phyloP scores from a whole-genome alignment of 2,888 invertebrate genomes.

The Mythimna impura region DNA sequence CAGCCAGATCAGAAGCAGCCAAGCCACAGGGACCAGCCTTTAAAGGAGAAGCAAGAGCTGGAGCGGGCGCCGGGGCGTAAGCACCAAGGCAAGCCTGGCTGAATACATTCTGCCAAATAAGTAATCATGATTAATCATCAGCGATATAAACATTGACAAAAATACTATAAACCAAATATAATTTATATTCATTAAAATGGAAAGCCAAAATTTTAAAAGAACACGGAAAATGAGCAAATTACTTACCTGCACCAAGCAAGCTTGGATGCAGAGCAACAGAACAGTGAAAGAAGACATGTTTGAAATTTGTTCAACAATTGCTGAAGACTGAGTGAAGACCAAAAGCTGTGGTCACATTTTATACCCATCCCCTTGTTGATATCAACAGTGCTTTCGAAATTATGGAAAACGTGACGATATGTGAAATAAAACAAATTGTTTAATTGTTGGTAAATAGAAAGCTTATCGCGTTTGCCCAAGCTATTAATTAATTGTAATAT shows the following conservation, averaged over 20 bases:
- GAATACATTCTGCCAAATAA: constrained; percentile 35
- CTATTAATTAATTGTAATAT: constrained; percentile 12
- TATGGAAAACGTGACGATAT: constrained; percentile 14
- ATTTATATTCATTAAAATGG: not conserved
- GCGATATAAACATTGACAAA: not conserved
- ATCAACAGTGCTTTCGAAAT: not conserved
- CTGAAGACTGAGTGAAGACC: constrained; percentile 35
- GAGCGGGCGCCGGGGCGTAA: constrained; percentile 5
- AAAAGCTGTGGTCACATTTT: not conserved
- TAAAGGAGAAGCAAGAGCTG: not conserved
- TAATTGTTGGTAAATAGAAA: not conserved
- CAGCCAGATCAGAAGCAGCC: not conserved
- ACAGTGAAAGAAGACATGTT: constrained; percentile 52
- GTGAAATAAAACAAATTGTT: not conserved
- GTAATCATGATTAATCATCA: not conserved
- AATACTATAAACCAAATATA: not conserved
- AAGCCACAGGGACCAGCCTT: constrained; percentile 7
- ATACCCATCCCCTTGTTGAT: not conserved
- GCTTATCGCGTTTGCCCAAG: constrained; percentile 39
- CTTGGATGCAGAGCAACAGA: constrained; percentile 52
- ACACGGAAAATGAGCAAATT: not conserved
- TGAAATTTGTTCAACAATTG: constrained; percentile 30
- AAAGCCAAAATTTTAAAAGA: not conserved
- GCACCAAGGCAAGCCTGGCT: constrained; percentile 20
- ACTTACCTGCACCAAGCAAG: constrained; percentile 57